Conservation (phyloP, 1,140 invertebrate species). For the Halesus radiatus region DNA sequence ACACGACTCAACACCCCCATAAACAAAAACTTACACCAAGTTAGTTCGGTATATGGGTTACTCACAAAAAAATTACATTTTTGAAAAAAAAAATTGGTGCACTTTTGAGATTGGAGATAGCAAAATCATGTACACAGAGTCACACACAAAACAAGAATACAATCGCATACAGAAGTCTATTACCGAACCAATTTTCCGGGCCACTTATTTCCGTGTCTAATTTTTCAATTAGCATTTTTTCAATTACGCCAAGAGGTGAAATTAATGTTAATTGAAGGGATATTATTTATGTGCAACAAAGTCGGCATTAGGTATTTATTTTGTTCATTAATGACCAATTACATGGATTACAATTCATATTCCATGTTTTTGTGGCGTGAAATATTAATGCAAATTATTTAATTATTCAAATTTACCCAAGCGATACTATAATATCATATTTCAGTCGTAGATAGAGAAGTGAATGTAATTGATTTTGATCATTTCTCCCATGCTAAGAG, state of each 20-base stretch:
- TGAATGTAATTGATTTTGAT: slow-evolving; percentile 11
- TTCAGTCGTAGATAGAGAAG: too few relatives aligned
- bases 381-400: slow-evolving; percentile 22
- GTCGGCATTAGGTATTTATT: slow-evolving; percentile 32
- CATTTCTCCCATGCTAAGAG: not conserved
- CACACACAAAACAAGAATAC: too few relatives aligned
- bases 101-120: too few relatives aligned
- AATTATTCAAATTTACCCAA: slow-evolving; percentile 4
- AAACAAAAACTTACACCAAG: too few relatives aligned
- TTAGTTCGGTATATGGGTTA: too few relatives aligned
- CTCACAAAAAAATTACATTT: too few relatives aligned
- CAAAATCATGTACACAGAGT: too few relatives aligned
- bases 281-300: too few relatives aligned
- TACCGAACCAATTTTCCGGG: slow-evolving; percentile 9
- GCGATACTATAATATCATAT: not conserved
- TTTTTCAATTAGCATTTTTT: slow-evolving; percentile 31
- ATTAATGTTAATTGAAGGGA: not conserved
- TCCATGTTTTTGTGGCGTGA: slow-evolving; percentile 4
- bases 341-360: slow-evolving; percentile 22
- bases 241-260: slow-evolving; percentile 19
- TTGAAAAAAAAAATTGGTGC: too few relatives aligned
- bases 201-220: not conserved
- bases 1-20: too few relatives aligned
- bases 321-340: slow-evolving; percentile 34
- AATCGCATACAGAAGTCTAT: not conserved